These are phyloP conservation scores for Mixornis gularis DNA, from an alignment of 2,113 vertebrate genomes.

Conservation along the genomic window DNA sequence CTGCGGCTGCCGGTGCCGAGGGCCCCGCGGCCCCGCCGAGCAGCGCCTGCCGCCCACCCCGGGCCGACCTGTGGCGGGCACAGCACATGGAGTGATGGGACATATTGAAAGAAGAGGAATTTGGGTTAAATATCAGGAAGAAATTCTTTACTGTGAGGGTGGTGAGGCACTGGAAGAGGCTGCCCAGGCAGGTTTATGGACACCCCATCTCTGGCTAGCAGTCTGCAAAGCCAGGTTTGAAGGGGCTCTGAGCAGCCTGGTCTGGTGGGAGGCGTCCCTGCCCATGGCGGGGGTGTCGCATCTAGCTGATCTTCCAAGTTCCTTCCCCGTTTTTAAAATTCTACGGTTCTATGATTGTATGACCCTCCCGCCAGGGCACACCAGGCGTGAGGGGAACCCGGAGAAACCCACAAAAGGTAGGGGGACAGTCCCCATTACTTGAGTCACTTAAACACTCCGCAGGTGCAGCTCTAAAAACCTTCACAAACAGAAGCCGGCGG, in stretches of 20 bases:
- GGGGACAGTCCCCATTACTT: neutral
- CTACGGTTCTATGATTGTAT: rapidly evolving
- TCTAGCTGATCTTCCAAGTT: too few relatives aligned
- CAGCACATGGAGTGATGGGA: rapidly evolving
- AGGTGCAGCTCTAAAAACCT: too few relatives aligned
- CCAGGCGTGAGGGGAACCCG: rapidly evolving
- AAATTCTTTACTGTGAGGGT: neutral
- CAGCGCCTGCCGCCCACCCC: neutral
- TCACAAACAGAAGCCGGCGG: rapidly evolving
- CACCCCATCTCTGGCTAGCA: too few relatives aligned
- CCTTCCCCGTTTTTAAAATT: neutral
- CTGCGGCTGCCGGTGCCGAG: neutral
- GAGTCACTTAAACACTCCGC: neutral
- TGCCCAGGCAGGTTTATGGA: neutral
- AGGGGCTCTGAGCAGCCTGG: neutral
- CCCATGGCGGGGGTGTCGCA: rapidly evolving
- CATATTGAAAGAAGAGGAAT: rapidly evolving
- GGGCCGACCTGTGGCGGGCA: rapidly evolving
- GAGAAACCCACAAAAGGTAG: neutral
- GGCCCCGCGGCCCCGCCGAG: neutral
- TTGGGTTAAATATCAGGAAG: too few relatives aligned
- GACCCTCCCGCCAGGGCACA: too few relatives aligned
- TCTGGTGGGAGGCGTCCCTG: too few relatives aligned
- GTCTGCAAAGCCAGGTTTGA: neutral
- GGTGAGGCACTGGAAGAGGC: neutral